These are phyloP conservation scores for Hepsetus odoe DNA, from an alignment of 2,113 vertebrate genomes.

Conservation along the genomic window DNA sequence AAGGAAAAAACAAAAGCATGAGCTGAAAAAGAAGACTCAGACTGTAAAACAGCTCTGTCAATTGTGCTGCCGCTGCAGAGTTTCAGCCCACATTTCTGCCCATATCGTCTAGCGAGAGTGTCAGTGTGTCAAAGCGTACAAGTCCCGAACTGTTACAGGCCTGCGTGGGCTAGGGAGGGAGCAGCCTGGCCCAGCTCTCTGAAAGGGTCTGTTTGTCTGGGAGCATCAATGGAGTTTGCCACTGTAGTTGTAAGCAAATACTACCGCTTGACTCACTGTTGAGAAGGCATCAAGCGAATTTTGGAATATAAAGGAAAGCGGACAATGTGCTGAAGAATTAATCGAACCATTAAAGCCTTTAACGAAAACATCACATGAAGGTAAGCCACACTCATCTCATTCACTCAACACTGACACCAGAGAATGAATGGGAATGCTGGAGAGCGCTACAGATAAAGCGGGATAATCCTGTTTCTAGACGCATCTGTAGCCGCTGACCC, in stretches of 20 bases:
- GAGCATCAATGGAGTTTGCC: constrained; percentile 29
- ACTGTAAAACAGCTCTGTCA: too few species aligned
- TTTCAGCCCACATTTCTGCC: constrained; percentile 13
- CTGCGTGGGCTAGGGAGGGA: constrained; percentile 15
- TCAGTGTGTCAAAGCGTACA: constrained; percentile 14
- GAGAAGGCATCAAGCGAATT: not conserved
- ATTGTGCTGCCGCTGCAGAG: constrained; percentile 8
- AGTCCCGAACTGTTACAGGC: constrained; percentile 26
- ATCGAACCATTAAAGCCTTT: not conserved
- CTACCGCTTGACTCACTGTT: not conserved
- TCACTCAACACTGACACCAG: not conserved
- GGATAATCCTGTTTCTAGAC: not conserved
- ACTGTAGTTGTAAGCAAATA: too few species aligned
- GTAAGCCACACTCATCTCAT: not conserved
- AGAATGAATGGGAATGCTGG: not conserved
- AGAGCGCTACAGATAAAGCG: not conserved
- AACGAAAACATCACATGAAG: not conserved
- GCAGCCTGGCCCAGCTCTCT: not conserved
- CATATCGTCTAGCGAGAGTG: not conserved
- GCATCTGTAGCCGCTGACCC: not conserved
- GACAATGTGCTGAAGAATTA: not conserved
- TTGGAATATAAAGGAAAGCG: not conserved
- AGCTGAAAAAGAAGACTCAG: too few species aligned
- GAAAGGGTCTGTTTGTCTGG: constrained; percentile 57
- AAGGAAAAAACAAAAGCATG: too few species aligned